A percentile compares a stretch with the other conserved stretches of the same genome.
phyloP scores from a whole-genome alignment of 2,888 invertebrate species.

The Vanessa cardui region DNA sequence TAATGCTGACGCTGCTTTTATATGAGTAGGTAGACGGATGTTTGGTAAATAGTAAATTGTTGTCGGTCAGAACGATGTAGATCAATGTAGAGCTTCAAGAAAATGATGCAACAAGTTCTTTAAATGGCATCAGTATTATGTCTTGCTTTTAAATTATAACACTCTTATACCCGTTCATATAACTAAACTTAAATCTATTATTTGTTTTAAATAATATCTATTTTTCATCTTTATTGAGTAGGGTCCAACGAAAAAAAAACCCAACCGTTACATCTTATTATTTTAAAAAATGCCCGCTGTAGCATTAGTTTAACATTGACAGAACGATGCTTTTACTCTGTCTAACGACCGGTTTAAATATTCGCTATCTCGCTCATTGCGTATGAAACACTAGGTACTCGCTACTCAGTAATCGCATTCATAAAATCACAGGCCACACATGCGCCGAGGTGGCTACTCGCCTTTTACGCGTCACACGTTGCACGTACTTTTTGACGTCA shows the following conservation, averaged over 20 bases:
- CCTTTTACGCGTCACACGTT: slow-evolving; percentile 49
- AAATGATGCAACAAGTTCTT: slow-evolving; percentile 29
- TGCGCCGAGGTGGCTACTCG: slow-evolving; percentile 62
- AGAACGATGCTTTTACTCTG: slow-evolving; percentile 30
- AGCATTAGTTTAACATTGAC: slow-evolving; percentile 23
- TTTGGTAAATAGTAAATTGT: slow-evolving; percentile 10
- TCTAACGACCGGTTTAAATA: slow-evolving; percentile 18
- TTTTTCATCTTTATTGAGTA: background rate
- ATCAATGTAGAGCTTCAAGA: background rate
- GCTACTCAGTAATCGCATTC: slow-evolving; percentile 35
- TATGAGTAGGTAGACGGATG: slow-evolving; percentile 4
- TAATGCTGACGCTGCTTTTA: background rate
- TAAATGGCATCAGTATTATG: slow-evolving; percentile 18
- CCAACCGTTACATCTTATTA: slow-evolving; percentile 10
- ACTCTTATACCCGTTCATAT: background rate
- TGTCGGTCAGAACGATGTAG: slow-evolving; percentile 5
- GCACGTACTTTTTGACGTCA: slow-evolving; percentile 53
- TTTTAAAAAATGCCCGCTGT: slow-evolving; percentile 28
- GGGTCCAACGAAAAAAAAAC: background rate
- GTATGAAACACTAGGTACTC: slow-evolving; percentile 34
- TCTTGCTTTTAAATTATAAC: background rate
- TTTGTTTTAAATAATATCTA: background rate
- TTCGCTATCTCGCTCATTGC: slow-evolving; percentile 32
- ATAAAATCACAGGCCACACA: slow-evolving; percentile 51
- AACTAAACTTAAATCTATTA: background rate